Base-by-base conservation (phyloP, 2,888 invertebrate genomes). In the Alviniconcha strummeri region DNA sequence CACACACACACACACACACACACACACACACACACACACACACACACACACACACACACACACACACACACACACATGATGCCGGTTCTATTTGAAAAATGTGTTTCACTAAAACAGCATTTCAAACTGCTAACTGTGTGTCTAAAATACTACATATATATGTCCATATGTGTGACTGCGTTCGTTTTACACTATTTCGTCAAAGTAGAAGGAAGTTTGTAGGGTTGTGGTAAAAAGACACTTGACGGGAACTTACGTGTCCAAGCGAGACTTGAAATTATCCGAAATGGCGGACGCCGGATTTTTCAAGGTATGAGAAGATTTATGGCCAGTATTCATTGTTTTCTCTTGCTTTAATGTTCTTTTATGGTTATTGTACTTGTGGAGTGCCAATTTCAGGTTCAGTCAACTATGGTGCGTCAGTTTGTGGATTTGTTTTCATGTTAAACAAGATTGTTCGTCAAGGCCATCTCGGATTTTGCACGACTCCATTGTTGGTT, bases 221-320 rank as follows among this genome's bases (percentile, higher is more conserved):
- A 17, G 17, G 8, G 60, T 60, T 60, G 60, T 8, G 60, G 71
- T 71, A 8, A 8, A 8, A 71, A 17, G 71, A 71, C 7, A 71
- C 0, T 71, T 71, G n/a, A 9, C 80, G 80, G 6, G 80, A 69
- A 69, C 36, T 5, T 11, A 19, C 80, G 80, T 69, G 80, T 69
- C 15, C 69, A 5, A 15, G 3, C 78, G 78, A 64, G 78, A 64
- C 57, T 69, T 80, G 36, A 69, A 69, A 83, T 75, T 80, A 82
- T 77, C 82, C 85, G 84, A 77, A 77, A 85, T 85, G 85, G 82
- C 85, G 81, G 84, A 83, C 81, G 84, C 85, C 78, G 85, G 85
- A 84, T 85, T 85, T 77, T 85, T 85, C 78, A 79, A 84, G 85
- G 85, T 85, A 69, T 80, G 80, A 79, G 15, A 13, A n/a, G 56